Evolutionary conservation across 2,113 vertebrate species (phyloP).

Genomic region (Promerops cafer): DNA sequence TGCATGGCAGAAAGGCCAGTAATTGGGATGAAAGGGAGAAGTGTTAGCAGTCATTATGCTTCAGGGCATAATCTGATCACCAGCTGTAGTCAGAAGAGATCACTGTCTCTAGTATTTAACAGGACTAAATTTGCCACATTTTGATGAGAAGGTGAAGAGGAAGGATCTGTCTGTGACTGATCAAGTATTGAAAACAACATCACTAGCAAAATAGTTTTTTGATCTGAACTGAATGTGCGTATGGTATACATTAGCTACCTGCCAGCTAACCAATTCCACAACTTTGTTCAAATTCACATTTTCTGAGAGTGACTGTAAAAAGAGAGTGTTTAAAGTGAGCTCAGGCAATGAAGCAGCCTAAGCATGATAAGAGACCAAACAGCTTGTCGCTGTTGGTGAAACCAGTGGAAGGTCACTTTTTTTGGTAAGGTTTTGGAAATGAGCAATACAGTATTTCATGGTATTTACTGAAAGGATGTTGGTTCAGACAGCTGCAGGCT

Average conservation of each 20-base stretch:
- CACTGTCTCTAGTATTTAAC: slow-evolving; percentile 31
- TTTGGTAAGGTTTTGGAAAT: neutral
- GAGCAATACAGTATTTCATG: neutral
- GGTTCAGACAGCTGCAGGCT: slow-evolving; percentile 41
- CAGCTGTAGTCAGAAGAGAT: slow-evolving; percentile 63
- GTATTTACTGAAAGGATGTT: slow-evolving; percentile 23
- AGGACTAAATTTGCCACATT: slow-evolving; percentile 43
- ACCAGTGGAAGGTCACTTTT: neutral
- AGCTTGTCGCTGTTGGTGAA: neutral
- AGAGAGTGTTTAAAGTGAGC: neutral
- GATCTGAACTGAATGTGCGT: slow-evolving; percentile 1
- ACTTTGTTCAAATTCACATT: slow-evolving; percentile 26
- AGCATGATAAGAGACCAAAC: neutral
- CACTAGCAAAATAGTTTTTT: slow-evolving; percentile 2
- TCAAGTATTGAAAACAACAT: slow-evolving; percentile 28
- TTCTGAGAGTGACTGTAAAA: neutral
- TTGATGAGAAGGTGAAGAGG: slow-evolving; percentile 26
- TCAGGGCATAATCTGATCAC: slow-evolving; percentile 62
- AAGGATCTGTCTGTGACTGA: slow-evolving; percentile 31
- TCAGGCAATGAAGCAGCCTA: neutral
- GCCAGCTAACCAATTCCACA: slow-evolving; percentile 30
- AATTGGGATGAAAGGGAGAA: slow-evolving; percentile 39
- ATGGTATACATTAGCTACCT: slow-evolving; percentile 13
- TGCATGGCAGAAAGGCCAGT: neutral
- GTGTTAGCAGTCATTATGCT: slow-evolving; percentile 43